Conservation (phyloP, 2,888 invertebrate genomes). For the Spatulosminthurus flaviceps region DNA sequence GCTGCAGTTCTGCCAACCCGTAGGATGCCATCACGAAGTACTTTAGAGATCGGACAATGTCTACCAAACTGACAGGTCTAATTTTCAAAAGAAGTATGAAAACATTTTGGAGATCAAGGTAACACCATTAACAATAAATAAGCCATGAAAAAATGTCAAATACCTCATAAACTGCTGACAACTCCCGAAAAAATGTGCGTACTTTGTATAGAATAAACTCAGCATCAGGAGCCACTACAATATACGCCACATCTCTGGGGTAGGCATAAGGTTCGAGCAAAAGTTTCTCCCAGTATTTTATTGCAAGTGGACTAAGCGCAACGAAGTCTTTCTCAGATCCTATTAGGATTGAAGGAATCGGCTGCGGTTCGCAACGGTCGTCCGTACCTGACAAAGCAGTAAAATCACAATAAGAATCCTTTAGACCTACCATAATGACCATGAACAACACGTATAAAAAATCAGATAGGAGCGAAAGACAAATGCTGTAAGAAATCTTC, state of each 20-base stretch:
- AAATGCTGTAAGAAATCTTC: not conserved
- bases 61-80: constrained; percentile 88
- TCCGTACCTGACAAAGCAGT: constrained; percentile 74
- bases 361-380: constrained; percentile 96
- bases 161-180: constrained; percentile 90
- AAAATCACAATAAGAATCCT: not conserved
- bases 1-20: constrained; percentile 78
- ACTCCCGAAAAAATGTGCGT: constrained; percentile 88
- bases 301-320: constrained; percentile 90
- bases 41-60: constrained; percentile 87
- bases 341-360: constrained; percentile 91
- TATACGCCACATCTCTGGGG: constrained; percentile 91
- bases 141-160: too few relatives aligned
- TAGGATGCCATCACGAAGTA: constrained; percentile 86
- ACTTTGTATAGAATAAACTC: constrained; percentile 80
- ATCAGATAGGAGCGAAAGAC: constrained; percentile 28
- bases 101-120: too few relatives aligned
- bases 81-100: constrained; percentile 16
- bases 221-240: constrained; percentile 93
- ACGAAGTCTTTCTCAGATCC: constrained; percentile 97
- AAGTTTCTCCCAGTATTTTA: constrained; percentile 96
- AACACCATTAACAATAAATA: too few relatives aligned
- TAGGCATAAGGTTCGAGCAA: constrained; percentile 97
- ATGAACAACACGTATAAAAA: too few relatives aligned
- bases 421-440: too few relatives aligned